A percentile compares a stretch with the other conserved stretches of the same genome.
These are phyloP conservation scores for Acronicta psi DNA, from an alignment of 2,888 invertebrate genomes.

Conservation along the genomic window DNA sequence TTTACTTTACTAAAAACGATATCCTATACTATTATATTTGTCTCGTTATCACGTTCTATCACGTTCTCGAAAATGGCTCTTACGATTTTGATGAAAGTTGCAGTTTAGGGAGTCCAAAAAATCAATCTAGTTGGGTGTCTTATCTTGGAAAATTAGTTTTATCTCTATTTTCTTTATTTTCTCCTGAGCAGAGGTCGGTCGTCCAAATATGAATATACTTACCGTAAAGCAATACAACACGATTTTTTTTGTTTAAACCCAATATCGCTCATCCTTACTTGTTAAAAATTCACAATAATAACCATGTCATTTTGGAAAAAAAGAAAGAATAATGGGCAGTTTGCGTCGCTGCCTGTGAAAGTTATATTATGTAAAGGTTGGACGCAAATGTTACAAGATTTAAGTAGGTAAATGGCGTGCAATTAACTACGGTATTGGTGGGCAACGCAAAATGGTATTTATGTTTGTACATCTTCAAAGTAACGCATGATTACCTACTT, in stretches of 20 bases:
- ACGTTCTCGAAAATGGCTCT: too few relatives aligned
- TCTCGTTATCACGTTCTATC: too few relatives aligned
- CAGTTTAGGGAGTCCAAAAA: too few relatives aligned
- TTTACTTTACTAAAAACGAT: constrained; percentile 75
- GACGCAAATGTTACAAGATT: constrained; percentile 51
- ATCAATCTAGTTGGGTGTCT: too few relatives aligned
- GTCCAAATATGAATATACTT: too few relatives aligned
- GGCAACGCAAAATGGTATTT: constrained; percentile 35
- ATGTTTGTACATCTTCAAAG: constrained; percentile 35
- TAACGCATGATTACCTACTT: constrained; percentile 16
- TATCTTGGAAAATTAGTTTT: too few relatives aligned
- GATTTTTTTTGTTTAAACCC: neutral
- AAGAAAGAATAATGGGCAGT: constrained; percentile 24
- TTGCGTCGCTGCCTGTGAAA: constrained; percentile 32
- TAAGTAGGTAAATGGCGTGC: constrained; percentile 53
- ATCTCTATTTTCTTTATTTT: too few relatives aligned
- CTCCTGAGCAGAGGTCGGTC: too few relatives aligned
- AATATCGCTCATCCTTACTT: neutral
- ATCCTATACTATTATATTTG: too few relatives aligned
- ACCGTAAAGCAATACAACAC: neutral
- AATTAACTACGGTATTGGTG: constrained; percentile 46
- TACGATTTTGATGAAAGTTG: too few relatives aligned
- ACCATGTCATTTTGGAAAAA: constrained; percentile 12
- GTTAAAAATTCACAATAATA: constrained; percentile 7
- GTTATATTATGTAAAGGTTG: constrained; percentile 48